Conservation (phyloP, 1,140 invertebrate genomes). For the Neuroterus valhalla region DNA sequence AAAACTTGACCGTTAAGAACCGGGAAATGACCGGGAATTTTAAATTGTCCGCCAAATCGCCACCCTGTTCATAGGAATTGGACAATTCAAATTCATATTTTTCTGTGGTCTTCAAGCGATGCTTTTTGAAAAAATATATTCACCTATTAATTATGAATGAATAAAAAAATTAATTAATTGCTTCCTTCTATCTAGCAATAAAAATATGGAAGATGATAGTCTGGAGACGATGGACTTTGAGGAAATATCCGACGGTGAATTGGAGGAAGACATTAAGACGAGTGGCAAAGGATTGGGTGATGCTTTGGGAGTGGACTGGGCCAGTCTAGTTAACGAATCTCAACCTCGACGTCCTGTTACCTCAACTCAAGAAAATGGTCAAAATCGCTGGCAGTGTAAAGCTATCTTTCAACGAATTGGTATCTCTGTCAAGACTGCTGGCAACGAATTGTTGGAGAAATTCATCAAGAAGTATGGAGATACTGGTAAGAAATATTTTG, state of each 20-base stretch:
- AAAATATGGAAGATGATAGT: slow-evolving; percentile 80
- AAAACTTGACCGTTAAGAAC: too few relatives aligned
- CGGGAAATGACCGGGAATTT: too few relatives aligned
- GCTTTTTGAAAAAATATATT: too few relatives aligned
- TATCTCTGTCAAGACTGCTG: slow-evolving; percentile 82
- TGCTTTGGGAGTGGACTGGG: slow-evolving; percentile 94
- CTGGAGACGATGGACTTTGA: slow-evolving; percentile 89
- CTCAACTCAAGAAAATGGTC: slow-evolving; percentile 75
- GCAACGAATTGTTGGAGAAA: slow-evolving; percentile 78
- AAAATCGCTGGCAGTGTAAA: slow-evolving; percentile 85
- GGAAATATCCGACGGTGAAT: slow-evolving; percentile 91
- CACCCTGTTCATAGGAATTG: too few relatives aligned
- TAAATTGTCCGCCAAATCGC: too few relatives aligned
- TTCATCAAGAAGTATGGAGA: slow-evolving; percentile 77
- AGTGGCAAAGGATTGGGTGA: slow-evolving; percentile 85
- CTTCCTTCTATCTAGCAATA: slow-evolving; percentile 43
- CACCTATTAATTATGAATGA: slow-evolving; percentile 33
- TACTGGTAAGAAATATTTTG: slow-evolving; percentile 57
- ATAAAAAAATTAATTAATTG: slow-evolving; percentile 6
- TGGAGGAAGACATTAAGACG: slow-evolving; percentile 83
- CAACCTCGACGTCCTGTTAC: slow-evolving; percentile 74
- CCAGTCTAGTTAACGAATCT: slow-evolving; percentile 87
- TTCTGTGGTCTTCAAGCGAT: too few relatives aligned
- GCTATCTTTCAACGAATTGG: slow-evolving; percentile 83
- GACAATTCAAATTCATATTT: too few relatives aligned